Percentiles rank a stretch among this genome's conserved stretches.
Conservation (phyloP, 2,888 invertebrate species). For the Acleris cristana region DNA sequence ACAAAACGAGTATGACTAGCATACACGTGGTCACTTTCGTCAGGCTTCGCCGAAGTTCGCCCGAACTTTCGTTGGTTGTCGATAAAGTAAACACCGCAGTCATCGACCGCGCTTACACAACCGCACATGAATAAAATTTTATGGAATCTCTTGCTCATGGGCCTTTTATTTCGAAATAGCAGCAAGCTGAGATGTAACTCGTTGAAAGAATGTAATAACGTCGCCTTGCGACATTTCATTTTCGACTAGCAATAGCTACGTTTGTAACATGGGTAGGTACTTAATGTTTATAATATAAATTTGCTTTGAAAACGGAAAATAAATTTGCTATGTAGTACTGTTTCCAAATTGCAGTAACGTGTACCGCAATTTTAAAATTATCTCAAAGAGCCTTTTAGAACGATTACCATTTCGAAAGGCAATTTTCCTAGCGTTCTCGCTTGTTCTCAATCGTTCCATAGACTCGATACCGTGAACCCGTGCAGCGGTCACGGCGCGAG, state of each 20-base stretch:
- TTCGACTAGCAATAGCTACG: not conserved
- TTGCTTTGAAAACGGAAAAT: no score
- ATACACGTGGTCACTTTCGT: constrained; percentile 45
- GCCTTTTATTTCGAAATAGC: constrained; percentile 37
- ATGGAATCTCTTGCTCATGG: constrained; percentile 50
- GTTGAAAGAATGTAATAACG: constrained; percentile 4
- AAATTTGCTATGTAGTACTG: not conserved
- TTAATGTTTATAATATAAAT: no score
- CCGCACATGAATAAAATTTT: constrained; percentile 58
- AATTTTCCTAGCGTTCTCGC: constrained; percentile 34
- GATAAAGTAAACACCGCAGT: constrained; percentile 78
- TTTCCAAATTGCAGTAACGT: constrained; percentile 3
- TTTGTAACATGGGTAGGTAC: no score
- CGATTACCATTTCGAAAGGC: constrained; percentile 30
- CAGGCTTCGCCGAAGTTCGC: constrained; percentile 46
- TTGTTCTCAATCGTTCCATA: constrained; percentile 31
- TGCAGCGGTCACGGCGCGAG: constrained; percentile 45
- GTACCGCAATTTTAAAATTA: constrained; percentile 8
- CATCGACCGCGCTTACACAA: constrained; percentile 80
- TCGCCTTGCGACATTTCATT: constrained; percentile 9
- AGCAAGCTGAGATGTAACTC: constrained; percentile 11
- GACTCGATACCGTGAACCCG: constrained; percentile 75
- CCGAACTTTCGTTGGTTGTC: constrained; percentile 69
- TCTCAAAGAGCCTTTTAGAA: constrained; percentile 14
- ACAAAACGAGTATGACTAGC: constrained; percentile 29